Evolutionary conservation across 2,113 vertebrate species (phyloP).

Genomic region (Petroica traversi): DNA sequence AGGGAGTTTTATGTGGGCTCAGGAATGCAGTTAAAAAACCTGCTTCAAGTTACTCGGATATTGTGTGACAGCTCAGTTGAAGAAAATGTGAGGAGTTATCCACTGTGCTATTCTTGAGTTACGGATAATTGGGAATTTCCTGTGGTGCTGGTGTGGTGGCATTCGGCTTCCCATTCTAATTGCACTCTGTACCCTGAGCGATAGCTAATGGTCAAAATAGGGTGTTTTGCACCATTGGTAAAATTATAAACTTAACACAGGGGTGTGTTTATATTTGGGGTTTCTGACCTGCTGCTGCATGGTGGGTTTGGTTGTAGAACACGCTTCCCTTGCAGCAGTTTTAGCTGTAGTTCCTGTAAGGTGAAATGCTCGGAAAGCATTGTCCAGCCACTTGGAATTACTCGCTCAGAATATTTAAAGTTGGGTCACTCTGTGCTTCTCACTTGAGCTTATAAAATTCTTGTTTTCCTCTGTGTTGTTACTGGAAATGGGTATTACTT

Average conservation of each 20-base stretch:
- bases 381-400: fast-evolving
- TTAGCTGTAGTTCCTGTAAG: neutral
- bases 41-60: neutral
- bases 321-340: neutral
- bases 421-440: neutral
- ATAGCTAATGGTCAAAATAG: neutral
- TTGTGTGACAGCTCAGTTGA: slow-evolving; percentile 29
- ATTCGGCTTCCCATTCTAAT: neutral
- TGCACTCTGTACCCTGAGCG: neutral
- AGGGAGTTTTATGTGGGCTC: neutral
- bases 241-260: neutral
- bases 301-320: neutral
- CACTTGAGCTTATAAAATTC: neutral
- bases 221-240: neutral
- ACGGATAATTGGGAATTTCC: slow-evolving; percentile 54
- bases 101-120: slow-evolving; percentile 27
- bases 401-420: neutral
- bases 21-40: neutral
- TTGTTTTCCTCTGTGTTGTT: neutral
- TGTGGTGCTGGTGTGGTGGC: neutral
- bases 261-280: neutral
- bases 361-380: fast-evolving
- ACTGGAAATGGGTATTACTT: neutral
- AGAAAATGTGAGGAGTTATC: slow-evolving; percentile 25
- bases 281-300: neutral